phyloP scores from a whole-genome alignment of 2,888 invertebrate species.

The Cremastobaeus sp. region DNA sequence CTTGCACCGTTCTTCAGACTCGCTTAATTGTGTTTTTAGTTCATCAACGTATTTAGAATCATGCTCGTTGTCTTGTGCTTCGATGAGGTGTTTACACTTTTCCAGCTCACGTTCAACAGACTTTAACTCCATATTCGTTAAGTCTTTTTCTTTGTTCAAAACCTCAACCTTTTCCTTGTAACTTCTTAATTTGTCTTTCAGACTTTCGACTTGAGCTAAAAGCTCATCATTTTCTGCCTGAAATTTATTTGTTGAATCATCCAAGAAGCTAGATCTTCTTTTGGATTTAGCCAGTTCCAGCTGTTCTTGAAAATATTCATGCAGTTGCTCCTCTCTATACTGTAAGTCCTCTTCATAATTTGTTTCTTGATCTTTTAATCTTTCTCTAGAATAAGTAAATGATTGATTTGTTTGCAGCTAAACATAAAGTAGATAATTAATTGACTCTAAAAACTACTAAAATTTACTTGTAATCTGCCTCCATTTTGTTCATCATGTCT shows the following conservation, averaged over 20 bases:
- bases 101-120: slow-evolving; percentile 67
- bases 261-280: slow-evolving; percentile 49
- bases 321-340: slow-evolving; percentile 69
- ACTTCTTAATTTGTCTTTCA: slow-evolving; percentile 54
- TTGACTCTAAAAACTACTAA: background rate
- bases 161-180: slow-evolving; percentile 60
- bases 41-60: slow-evolving; percentile 65
- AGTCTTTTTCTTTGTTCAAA: slow-evolving; percentile 66
- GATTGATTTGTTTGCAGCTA: background rate
- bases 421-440: background rate
- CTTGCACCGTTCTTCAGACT: slow-evolving; percentile 68
- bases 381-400: slow-evolving; percentile 60
- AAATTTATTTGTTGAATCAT: slow-evolving; percentile 60
- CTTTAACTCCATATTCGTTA: slow-evolving; percentile 66
- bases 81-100: slow-evolving; percentile 64
- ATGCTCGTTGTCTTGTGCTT: slow-evolving; percentile 61
- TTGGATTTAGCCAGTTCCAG: slow-evolving; percentile 64
- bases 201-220: slow-evolving; percentile 63
- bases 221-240: slow-evolving; percentile 65
- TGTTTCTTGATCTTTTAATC: slow-evolving; percentile 70
- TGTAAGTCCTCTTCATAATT: slow-evolving; percentile 70
- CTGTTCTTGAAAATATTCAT: slow-evolving; percentile 69
- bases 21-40: slow-evolving; percentile 65
- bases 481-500: slow-evolving; percentile 70
- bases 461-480: slow-evolving; percentile 70